These are phyloP conservation scores for Hydroisotoma schaefferi DNA, from an alignment of 2,888 invertebrate species.

Conservation along the genomic window DNA sequence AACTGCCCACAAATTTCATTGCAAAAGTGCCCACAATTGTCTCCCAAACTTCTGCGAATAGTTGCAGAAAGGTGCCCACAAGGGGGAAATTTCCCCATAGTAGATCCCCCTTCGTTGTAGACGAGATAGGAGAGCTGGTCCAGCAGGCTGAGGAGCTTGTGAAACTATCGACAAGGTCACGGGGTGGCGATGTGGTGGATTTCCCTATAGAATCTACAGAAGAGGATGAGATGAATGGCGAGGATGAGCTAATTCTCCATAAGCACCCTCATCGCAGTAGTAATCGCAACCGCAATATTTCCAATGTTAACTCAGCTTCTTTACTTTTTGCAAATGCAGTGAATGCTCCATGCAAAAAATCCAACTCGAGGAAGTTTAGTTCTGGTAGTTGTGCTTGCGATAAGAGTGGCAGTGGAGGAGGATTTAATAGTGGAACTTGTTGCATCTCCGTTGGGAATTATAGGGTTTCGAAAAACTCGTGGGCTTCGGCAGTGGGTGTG, in stretches of 20 bases:
- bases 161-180: constrained; percentile 11
- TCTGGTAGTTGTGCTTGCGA: too few relatives aligned
- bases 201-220: constrained; percentile 16
- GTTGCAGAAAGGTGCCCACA: too few relatives aligned
- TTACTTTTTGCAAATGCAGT: background rate
- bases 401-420: too few relatives aligned
- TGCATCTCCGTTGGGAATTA: too few relatives aligned
- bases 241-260: constrained; percentile 25
- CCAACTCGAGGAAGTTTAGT: background rate
- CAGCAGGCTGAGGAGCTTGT: constrained; percentile 46
- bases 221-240: constrained; percentile 23
- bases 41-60: too few relatives aligned
- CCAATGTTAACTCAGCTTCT: too few relatives aligned
- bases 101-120: too few relatives aligned
- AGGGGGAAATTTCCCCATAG: too few relatives aligned
- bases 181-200: constrained; percentile 33
- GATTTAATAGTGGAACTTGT: too few relatives aligned
- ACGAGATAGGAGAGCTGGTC: constrained; percentile 47
- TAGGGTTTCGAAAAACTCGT: background rate
- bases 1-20: too few relatives aligned
- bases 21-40: too few relatives aligned
- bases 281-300: background rate
- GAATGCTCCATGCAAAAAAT: too few relatives aligned
- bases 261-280: background rate
- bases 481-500: background rate